Base-by-base conservation (phyloP, 35 echinoderm and acorn worm species). In the Hemicentrotus pulcherrimus region DNA sequence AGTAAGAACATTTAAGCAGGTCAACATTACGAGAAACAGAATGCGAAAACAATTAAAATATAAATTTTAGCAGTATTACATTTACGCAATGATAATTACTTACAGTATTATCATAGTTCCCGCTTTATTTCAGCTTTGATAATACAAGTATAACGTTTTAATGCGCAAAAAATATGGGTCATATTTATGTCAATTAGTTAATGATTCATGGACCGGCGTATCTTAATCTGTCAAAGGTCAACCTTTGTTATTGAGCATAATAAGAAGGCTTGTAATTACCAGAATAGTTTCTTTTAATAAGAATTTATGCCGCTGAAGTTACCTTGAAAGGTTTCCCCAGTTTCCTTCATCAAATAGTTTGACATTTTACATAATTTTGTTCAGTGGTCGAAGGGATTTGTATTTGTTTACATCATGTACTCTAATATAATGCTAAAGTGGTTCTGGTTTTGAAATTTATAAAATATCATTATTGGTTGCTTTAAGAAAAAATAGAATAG, bases 101-200 rank as follows among this genome's bases (percentile, higher is more conserved):
- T 28, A 78, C 65, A 22, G 52, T 59, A 59, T 28, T 22, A 78
- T 78, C 19, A 5, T 22, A 78, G 19, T 78, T 28, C 65, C 28
- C 65, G 6, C 65, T 28, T 8, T 78, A 22, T 8, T 28, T 59
- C 16, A 16, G 65, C 28, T 78, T 78, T 1, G 19, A n/a, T 78
- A 4, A 28, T 78, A 4, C 4, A 78, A 78, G 4, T 78, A n/a
- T 28, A 78, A 78, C 52, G 65, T 78, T 78, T 78, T 18, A n/a
- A 10, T 41, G 30, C 88, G 32, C 88, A 3, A 47, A 90, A 90
- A 90, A 90, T 18, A 30, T 47, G 32, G 88, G 88, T 90, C 88
- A 90, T 90, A 90, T 90, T 45, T 90, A 15, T 90, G 88, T 90
- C 32, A 33, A 35, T 89, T 90, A 33, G 88, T 90, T 90, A 90